Base-by-base conservation (phyloP, 2,113 vertebrate species). In the Epinephelus fuscoguttatus region DNA sequence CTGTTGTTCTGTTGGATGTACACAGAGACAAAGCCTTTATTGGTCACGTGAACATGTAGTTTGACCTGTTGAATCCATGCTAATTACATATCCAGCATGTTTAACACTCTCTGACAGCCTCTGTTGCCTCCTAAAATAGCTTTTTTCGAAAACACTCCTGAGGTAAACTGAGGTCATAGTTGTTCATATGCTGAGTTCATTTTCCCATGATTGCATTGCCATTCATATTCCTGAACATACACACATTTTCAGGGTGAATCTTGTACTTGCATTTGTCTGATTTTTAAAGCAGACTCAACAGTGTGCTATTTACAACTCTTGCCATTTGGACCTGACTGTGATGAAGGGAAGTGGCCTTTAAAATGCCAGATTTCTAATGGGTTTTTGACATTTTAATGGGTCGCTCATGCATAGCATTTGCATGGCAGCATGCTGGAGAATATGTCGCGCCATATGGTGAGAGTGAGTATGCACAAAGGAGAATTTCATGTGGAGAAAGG, bases 41-140 rank as follows among this genome's bases (percentile, higher is more conserved):
- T 86, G 64, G 75, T 82, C 73, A 74, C 40, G n/a, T 75, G 49
- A 64, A 56, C 23, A 25, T 64, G 30, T 21, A 78, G 50, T 75
- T 52, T 82, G 75, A 92, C 86, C 85, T 92, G 90, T 92, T 94
- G 90, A 85, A 61, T 79, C 40, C 10, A 70, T 37, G 50, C 12
- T 80, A 30, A 62, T 45, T 72, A 40, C 40, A 77, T 47, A 2
- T 50, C 23, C 49, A 67, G 7, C 30, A 2, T 17, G 14, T 70
- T 80, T 83, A 15, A 19, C 9, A 23, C 14, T 14, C 6, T 21
- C 6, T 45, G 4, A 21, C 52, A 17, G 10, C 6, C 21, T 53
- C 37, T 69, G 53, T 27, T 27, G 27, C 15, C n/a, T 30, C 37
- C 21, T 30, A 12, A 42, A 42, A 27, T 18, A 1, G 1, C 4